phyloP scores from a whole-genome alignment of 2,888 invertebrate genomes.

The Acronicta aceris region DNA sequence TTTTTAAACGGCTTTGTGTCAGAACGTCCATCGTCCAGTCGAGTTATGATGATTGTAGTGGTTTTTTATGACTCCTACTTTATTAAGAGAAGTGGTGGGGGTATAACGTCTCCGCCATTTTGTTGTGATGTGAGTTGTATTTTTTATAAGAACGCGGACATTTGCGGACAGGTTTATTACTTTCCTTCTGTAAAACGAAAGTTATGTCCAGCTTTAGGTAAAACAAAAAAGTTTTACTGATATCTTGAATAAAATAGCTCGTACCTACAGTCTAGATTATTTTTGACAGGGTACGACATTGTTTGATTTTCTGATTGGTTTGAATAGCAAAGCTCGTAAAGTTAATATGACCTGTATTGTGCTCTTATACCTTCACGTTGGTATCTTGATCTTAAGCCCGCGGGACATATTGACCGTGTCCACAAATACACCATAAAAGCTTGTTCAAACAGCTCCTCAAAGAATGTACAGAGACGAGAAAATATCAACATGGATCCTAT shows the following conservation, averaged over 20 bases:
- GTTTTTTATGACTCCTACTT: constrained; percentile 82
- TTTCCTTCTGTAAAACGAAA: constrained; percentile 72
- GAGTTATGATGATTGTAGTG: constrained; percentile 88
- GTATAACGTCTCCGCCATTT: constrained; percentile 69
- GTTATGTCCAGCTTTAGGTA: constrained; percentile 61
- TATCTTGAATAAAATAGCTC: constrained; percentile 43
- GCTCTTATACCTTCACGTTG: constrained; percentile 2
- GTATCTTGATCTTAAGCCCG: constrained; percentile 1
- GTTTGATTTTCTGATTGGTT: constrained; percentile 3
- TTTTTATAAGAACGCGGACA: constrained; percentile 75
- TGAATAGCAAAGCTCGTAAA: constrained; percentile 3
- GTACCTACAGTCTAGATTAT: constrained; percentile 18
- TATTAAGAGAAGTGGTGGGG: constrained; percentile 81
- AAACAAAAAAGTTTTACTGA: constrained; percentile 61
- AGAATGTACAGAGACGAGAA: constrained; percentile 36
- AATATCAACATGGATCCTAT: constrained; percentile 62
- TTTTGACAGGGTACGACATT: constrained; percentile 5
- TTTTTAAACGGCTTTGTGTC: constrained; percentile 76
- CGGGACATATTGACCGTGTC: constrained; percentile 30
- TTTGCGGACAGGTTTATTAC: constrained; percentile 77
- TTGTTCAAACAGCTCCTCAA: constrained; percentile 29
- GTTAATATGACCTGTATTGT: constrained; percentile 1
- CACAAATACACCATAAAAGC: constrained; percentile 31
- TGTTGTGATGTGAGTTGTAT: constrained; percentile 74
- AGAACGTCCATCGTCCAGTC: constrained; percentile 64